Base-by-base conservation (phyloP, 2,888 invertebrate species). In the Euspilapteryx auroguttella region DNA sequence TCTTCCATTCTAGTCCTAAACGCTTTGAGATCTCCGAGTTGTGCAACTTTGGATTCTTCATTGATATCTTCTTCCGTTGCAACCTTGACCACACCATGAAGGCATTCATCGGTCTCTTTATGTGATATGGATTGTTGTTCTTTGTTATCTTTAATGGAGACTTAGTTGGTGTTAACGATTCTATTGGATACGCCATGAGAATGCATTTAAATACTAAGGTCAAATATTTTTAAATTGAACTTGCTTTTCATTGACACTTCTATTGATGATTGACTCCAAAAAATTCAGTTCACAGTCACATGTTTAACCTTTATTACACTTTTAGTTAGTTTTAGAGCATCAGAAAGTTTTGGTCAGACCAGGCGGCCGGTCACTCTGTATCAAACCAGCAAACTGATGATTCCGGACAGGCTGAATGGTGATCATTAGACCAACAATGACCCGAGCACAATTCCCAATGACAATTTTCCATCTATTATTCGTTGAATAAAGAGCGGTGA, bases 21-120 rank as follows among this genome's bases (percentile, higher is more conserved):
- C 88, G 68, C 49, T 92, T 92, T 11, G 88, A 88, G 44, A 93
- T 93, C 54, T 87, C 86, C 0, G 85, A 85, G 43, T 87, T 87
- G 55, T 86, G 86, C 41, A 87, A 69, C 44, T 85, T 87, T 31
- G 92, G 92, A 50, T 92, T 88, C 52, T 90, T 83, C 53, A 83
- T 79, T 0, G 91, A 89, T 57, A 92, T 91, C 49, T 89, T 88
- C 48, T 89, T 83, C 25, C 92, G 62, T 47, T 95, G 95, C 24
- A 93, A 73, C 31, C 95, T 73, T 7, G 94, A 94, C 95, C 96
- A 96, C 9, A 96, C 96, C 96, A 97, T 96, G 71, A 96, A 96
- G 1, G 96, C 96, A 64, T 97, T 97, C 96, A 97, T 97, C 9
- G 96, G 96, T 39, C 96, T 78, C 56, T 96, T 97, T 45, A 96